A percentile compares a stretch with the other conserved stretches of the same genome.
These are phyloP conservation scores for Nesogale talazaci DNA, from an alignment of 2,113 vertebrate genomes.

Conservation along the genomic window DNA sequence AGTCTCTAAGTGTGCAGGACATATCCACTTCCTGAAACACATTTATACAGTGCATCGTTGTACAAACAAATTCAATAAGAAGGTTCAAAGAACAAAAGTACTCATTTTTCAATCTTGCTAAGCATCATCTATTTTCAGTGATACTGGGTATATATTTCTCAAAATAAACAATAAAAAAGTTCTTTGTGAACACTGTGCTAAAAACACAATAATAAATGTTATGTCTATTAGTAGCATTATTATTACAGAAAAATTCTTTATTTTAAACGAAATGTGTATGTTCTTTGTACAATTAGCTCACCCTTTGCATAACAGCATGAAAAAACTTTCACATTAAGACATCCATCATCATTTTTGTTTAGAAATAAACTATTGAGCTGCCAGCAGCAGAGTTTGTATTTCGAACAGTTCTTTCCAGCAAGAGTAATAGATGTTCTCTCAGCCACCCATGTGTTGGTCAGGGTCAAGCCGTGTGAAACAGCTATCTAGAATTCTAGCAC, in stretches of 20 bases:
- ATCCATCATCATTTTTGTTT: conserved; percentile 17
- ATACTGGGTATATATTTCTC: conserved; percentile 23
- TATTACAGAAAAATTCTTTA: conserved; percentile 19
- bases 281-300: not conserved
- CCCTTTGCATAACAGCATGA: not conserved
- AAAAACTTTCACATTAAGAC: conserved; percentile 12
- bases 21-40: conserved; percentile 1
- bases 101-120: conserved; percentile 1
- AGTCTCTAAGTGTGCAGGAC: not conserved
- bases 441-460: not conserved
- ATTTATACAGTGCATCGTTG: not conserved
- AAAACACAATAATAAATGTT: conserved; percentile 21
- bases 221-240: not conserved
- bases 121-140: conserved; percentile 38
- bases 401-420: conserved; percentile 30
- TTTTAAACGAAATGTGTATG: conserved; percentile 9
- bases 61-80: conserved; percentile 22
- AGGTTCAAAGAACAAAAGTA: not conserved
- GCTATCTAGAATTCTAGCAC: conserved; percentile 41
- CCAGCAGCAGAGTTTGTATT: not conserved
- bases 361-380: conserved; percentile 45
- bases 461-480: conserved; percentile 6
- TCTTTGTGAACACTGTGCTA: conserved; percentile 2
- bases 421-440: conserved; percentile 22
- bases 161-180: not conserved